Percentiles rank a stretch among this genome's conserved stretches.
These are phyloP conservation scores for Tribolium madens DNA, from an alignment of 1,140 invertebrate species.

Conservation along the genomic window DNA sequence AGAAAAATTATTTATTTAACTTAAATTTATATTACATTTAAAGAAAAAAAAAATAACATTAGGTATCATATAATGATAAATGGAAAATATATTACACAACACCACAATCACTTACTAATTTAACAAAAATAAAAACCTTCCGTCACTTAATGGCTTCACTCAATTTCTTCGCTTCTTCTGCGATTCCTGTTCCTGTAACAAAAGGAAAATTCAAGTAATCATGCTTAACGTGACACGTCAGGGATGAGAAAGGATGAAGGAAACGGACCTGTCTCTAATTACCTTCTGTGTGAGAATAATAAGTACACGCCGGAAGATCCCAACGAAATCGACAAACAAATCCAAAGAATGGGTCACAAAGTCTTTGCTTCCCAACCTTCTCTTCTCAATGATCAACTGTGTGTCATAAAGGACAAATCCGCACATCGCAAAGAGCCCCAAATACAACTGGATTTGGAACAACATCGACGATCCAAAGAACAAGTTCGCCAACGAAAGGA, in stretches of 20 bases:
- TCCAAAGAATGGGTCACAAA: constrained; percentile 91
- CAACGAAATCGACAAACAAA: constrained; percentile 93
- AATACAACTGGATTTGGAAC: constrained; percentile 88
- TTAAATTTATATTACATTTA: constrained; percentile 27
- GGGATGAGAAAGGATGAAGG: neutral
- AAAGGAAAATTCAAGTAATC: neutral
- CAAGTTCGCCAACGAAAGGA: constrained; percentile 85
- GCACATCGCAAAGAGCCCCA: constrained; percentile 91
- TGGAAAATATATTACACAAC: constrained; percentile 33
- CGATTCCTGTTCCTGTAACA: constrained; percentile 59
- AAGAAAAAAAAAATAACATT: constrained; percentile 23
- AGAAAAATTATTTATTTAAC: constrained; percentile 35
- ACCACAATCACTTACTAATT: constrained; percentile 29
- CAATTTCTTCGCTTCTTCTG: constrained; percentile 54
- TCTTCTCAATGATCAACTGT: constrained; percentile 94
- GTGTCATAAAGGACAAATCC: constrained; percentile 97
- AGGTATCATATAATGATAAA: constrained; percentile 14
- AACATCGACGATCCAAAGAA: constrained; percentile 87
- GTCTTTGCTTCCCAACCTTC: constrained; percentile 89
- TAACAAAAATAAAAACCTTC: constrained; percentile 2
- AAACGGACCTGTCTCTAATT: constrained; percentile 63
- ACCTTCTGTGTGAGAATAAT: constrained; percentile 93
- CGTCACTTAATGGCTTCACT: neutral
- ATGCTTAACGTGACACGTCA: neutral
- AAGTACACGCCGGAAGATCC: constrained; percentile 89